Conservation (phyloP, 2,888 invertebrate species). For the Augochlorella aurata region DNA sequence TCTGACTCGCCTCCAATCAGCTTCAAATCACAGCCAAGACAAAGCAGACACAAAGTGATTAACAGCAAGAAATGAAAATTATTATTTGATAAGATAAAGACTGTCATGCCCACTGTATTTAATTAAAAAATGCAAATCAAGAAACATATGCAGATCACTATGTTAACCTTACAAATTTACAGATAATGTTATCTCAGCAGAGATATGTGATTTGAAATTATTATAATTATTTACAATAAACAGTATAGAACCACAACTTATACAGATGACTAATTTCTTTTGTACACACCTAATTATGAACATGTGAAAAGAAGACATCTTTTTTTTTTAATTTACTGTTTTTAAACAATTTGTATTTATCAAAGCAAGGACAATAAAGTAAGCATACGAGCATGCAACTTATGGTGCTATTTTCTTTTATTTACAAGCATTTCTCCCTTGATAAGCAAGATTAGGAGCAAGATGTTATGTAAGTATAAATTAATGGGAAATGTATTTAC, state of each 20-base stretch:
- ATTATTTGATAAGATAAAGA: conserved; percentile 64
- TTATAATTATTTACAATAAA: neutral
- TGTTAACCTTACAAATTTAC: conserved; percentile 16
- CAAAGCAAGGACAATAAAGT: conserved; percentile 18
- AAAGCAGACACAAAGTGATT: conserved; percentile 76
- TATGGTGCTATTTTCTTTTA: conserved; percentile 12
- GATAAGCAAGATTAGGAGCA: conserved; percentile 20
- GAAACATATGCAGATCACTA: conserved; percentile 50
- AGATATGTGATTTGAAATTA: neutral
- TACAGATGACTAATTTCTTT: neutral
- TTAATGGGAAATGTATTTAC: conserved; percentile 77
- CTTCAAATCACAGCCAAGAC: conserved; percentile 75
- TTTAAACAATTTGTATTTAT: neutral
- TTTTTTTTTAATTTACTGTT: neutral
- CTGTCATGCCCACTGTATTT: conserved; percentile 28
- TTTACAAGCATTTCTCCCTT: conserved; percentile 26
- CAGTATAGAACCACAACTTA: neutral
- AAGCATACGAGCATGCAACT: conserved; percentile 40
- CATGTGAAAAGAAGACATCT: neutral
- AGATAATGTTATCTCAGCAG: conserved; percentile 16
- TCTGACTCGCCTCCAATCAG: conserved; percentile 78
- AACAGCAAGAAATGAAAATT: conserved; percentile 72
- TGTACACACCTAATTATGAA: conserved; percentile 1
- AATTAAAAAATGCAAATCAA: conserved; percentile 44
- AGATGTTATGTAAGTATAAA: neutral